Evolutionary conservation across 2,113 vertebrate genomes (phyloP), one percentile per base, ranked within the genome.

Genomic region (Oncorhynchus nerka): DNA sequence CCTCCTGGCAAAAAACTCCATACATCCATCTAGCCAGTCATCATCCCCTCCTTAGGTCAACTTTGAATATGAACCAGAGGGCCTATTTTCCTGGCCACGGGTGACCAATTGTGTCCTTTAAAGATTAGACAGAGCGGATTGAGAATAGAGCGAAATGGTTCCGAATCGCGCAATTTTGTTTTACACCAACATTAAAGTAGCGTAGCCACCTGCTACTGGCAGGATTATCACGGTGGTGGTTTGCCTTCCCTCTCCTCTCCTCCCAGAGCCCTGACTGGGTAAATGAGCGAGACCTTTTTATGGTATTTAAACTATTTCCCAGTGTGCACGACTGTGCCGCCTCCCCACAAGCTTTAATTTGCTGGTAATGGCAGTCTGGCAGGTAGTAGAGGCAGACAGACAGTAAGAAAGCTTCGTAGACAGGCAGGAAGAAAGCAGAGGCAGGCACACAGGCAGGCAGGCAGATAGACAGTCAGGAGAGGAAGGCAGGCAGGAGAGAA

Each of bases 241-340:
- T 45, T 45, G 39, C 39, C 39, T 45, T 94, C 71, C 81, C 84
- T 93, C 90, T 86, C 83, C 69, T 55, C 51, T 19, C 15, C 16
- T 45, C 39, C 39, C 39, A 45, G 39, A 45, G 89, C 91, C 92
- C 91, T 93, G 91, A 85, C 91, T 93, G 93, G 92, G 94, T 94
- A 96, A 97, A 97, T 93, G 93, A 95, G 92, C 70, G 68, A 88
- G 86, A 86, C 84, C 93, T 95, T 91, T 96, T 97, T 94, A 95
- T 77, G 89, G 94, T 96, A 95, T 96, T 98, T 97, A 97, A 97
- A 95, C 94, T 96, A 96, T 95, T 95, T 94, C 92, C 92, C 92
- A 94, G 88, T 93, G 88, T 91, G 92, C 92, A 92, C 86, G 85
- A 89, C 87, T 90, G 86, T 80, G 59, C 86, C 78, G 19, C 77